These are phyloP conservation scores for Sebastes miniatus DNA, from an alignment of 2,797 vertebrate species.

Conservation along the genomic window DNA sequence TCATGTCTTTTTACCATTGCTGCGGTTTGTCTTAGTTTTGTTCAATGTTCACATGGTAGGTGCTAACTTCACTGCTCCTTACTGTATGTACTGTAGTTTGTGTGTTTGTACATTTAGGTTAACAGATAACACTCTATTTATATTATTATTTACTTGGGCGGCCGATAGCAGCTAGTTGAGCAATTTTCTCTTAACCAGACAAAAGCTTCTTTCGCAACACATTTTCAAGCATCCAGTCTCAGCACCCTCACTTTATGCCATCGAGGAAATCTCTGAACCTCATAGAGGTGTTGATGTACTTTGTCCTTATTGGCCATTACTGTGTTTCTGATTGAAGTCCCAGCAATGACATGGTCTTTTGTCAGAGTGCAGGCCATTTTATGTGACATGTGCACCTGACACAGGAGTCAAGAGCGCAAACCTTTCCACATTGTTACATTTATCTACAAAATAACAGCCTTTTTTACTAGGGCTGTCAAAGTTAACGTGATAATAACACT, in stretches of 20 bases:
- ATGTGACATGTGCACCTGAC: background rate
- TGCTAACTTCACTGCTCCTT: background rate
- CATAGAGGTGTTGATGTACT: background rate
- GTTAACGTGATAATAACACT: too few relatives aligned
- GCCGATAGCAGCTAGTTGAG: background rate
- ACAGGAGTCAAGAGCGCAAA: background rate
- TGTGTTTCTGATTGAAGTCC: background rate
- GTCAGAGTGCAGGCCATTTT: background rate
- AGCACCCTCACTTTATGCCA: too few relatives aligned
- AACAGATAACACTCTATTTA: background rate
- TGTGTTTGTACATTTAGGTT: background rate
- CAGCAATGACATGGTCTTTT: background rate
- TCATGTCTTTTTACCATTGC: constrained; percentile 7
- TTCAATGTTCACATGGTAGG: background rate
- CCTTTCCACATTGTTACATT: background rate
- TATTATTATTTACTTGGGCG: background rate
- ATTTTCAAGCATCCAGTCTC: too few relatives aligned
- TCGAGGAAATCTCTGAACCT: too few relatives aligned
- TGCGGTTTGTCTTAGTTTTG: background rate
- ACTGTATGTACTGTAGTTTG: background rate
- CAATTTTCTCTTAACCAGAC: background rate
- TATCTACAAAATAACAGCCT: background rate
- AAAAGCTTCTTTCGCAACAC: background rate
- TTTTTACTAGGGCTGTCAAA: too few relatives aligned
- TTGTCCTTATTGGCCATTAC: background rate